Conservation (phyloP, 2,797 vertebrate genomes). For the Calcarius lapponicus region DNA sequence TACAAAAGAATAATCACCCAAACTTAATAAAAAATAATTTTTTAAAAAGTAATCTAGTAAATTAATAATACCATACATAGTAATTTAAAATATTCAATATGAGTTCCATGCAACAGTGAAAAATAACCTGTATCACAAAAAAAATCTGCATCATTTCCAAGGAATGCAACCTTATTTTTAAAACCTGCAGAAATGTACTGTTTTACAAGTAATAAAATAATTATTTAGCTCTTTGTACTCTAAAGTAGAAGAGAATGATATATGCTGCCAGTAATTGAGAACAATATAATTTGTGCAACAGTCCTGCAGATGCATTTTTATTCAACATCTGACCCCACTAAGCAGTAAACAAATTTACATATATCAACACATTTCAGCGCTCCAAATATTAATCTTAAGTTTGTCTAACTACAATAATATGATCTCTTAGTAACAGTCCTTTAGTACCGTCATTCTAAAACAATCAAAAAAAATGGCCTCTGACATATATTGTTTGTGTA, state of each 20-base stretch:
- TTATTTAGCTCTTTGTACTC: neutral
- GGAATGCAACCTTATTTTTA: neutral
- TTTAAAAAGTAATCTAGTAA: neutral
- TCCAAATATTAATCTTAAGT: conserved; percentile 71
- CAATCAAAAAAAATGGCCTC: conserved; percentile 68
- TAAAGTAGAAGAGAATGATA: neutral
- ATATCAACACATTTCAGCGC: conserved; percentile 50
- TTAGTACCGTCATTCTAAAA: conserved; percentile 12
- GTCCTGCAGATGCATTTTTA: conserved; percentile 32
- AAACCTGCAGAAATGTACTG: neutral
- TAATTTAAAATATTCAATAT: neutral
- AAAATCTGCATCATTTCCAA: neutral
- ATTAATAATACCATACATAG: neutral
- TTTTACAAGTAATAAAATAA: neutral
- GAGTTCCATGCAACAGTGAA: neutral
- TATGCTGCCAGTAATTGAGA: neutral
- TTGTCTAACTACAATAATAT: conserved; percentile 62
- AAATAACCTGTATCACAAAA: conserved; percentile 10
- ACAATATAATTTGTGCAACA: conserved; percentile 13
- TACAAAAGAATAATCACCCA: neutral
- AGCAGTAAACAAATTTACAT: conserved; percentile 61
- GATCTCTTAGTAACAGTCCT: conserved; percentile 36
- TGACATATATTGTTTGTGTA: conserved; percentile 61
- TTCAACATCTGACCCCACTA: conserved; percentile 2
- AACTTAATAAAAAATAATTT: neutral